phyloP scores from a whole-genome alignment of 2,113 vertebrate genomes.

The Gavialis gangeticus region DNA sequence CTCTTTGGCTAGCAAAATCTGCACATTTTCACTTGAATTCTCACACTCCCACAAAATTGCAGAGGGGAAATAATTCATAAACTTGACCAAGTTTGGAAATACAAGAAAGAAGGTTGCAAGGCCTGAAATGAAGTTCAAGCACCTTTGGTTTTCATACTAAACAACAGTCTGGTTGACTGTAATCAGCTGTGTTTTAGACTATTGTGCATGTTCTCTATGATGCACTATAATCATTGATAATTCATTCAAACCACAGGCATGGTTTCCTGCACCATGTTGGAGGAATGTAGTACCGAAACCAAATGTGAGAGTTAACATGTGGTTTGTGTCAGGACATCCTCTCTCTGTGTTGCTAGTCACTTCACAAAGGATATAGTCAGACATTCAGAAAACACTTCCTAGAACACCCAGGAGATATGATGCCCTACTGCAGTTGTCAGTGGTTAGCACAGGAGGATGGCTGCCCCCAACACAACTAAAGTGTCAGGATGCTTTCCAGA shows the following conservation, averaged over 20 bases:
- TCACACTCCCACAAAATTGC: background rate
- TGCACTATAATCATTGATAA: background rate
- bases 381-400: background rate
- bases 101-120: background rate
- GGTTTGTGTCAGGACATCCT: background rate
- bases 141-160: background rate
- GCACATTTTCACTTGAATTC: background rate
- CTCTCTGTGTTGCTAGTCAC: background rate
- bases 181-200: background rate
- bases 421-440: fast-evolving
- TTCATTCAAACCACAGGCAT: background rate
- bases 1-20: background rate
- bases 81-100: background rate
- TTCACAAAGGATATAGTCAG: background rate
- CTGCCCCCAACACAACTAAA: background rate
- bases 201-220: background rate
- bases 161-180: background rate
- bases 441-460: background rate
- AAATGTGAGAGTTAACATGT: background rate
- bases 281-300: background rate
- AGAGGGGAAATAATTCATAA: background rate
- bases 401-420: background rate
- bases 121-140: background rate
- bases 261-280: fast-evolving
- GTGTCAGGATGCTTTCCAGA: background rate